Base-by-base conservation (phyloP, 2,888 invertebrate species). In the Eilema griseolum region DNA sequence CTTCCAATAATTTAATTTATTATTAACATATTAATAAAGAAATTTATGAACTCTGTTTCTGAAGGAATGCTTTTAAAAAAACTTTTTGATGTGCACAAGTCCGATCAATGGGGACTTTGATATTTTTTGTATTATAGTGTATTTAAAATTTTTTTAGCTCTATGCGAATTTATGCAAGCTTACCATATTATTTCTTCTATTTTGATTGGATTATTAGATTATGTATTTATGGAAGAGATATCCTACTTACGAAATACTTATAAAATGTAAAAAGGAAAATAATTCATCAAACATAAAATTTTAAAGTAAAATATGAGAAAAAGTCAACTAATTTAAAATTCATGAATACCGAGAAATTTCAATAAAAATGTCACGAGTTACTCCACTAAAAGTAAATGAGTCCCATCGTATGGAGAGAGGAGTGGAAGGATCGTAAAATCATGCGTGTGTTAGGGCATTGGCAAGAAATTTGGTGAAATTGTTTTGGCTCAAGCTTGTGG, bases 391-490 rank as follows among this genome's bases (percentile, higher is more conserved):
- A 92, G 92, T 91, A 91, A 91, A 91, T 88, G 89, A 86, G 82
- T 82, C 82, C 83, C 82, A 84, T 83, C 79, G 80, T 76, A 80
- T 77, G 77, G 83, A 84, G 80, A 84, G 80, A 84, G 86, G 81
- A 88, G 80, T 86, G 87, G 84, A 86, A 88, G 85, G 92, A 87
- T 92, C 92, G 91, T 94, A 94, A 94, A 94, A 88, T 89, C 91
- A 91, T 92, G 93, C 92, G 92, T 93, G 92, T 93, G 91, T 90
- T 91, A 89, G 89, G 92, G 89, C 86, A 85, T 89, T 92, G 90
- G 91, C 92, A 93, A 92, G 94, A 92, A 92, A 91, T 93, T 94
- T 91, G 92, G 91, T 88, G 89, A 93, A 95, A 95, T 95, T 94
- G 94, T 94, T 94, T 95, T 95, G 95, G 95, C 90, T 89, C 87